Conservation (phyloP, 2,888 invertebrate genomes). For the Apoda limacodes region DNA sequence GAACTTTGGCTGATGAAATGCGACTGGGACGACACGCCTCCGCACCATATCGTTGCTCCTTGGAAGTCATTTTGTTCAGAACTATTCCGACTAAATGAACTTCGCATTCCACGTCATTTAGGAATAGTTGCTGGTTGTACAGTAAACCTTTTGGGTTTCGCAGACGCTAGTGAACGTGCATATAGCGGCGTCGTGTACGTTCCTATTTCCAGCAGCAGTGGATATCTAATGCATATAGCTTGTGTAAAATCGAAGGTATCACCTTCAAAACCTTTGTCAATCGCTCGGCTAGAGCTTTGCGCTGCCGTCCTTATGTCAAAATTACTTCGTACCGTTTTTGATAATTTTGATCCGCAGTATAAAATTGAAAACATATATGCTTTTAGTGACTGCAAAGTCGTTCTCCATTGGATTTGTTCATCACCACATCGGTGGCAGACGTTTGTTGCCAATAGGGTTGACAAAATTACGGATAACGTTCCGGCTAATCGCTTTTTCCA, state of each 20-base stretch:
- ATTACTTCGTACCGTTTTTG: neutral
- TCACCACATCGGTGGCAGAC: too few species aligned
- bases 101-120: slow-evolving; percentile 3
- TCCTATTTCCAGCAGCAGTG: too few species aligned
- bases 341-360: neutral
- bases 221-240: neutral
- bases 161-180: slow-evolving; percentile 7
- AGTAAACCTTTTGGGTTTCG: neutral
- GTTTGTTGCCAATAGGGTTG: slow-evolving; percentile 8
- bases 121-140: neutral
- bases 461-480: neutral
- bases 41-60: neutral
- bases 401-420: slow-evolving; percentile 9
- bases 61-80: slow-evolving; percentile 3
- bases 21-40: slow-evolving; percentile 10
- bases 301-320: slow-evolving; percentile 3
- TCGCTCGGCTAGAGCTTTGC: slow-evolving; percentile 4
- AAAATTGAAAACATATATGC: slow-evolving; percentile 2
- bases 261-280: too few species aligned
- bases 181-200: slow-evolving; percentile 8
- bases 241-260: slow-evolving; percentile 6
- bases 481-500: slow-evolving; percentile 4
- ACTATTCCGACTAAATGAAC: neutral
- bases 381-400: slow-evolving; percentile 8
- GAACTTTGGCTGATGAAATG: slow-evolving; percentile 1